phyloP scores from a whole-genome alignment of 2,113 vertebrate genomes.

The Laticauda colubrina region DNA sequence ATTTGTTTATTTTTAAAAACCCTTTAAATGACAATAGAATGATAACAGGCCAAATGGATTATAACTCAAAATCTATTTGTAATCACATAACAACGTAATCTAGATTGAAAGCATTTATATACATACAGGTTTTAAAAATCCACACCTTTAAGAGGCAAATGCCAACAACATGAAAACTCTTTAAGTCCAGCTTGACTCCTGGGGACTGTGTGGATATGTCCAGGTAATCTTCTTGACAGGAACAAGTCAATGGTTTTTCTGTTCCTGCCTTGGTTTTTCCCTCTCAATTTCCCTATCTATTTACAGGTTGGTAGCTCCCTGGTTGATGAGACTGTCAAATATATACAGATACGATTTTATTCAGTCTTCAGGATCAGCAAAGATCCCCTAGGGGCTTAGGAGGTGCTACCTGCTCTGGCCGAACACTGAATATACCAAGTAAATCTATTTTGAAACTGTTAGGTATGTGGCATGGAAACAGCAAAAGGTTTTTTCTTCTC shows the following conservation, averaged over 20 bases:
- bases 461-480: slow-evolving; percentile 3
- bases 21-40: neutral
- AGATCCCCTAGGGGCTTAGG: neutral
- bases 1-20: neutral
- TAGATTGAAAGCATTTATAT: slow-evolving; percentile 15
- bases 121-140: slow-evolving; percentile 16
- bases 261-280: neutral
- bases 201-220: neutral
- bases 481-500: neutral
- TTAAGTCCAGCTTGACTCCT: neutral
- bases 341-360: neutral
- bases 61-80: neutral
- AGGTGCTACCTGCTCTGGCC: neutral
- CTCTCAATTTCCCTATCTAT: neutral
- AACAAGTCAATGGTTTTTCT: neutral
- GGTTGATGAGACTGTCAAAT: neutral
- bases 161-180: neutral
- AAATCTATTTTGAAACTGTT: slow-evolving; percentile 29
- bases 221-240: neutral
- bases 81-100: neutral
- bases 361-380: neutral
- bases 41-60: neutral
- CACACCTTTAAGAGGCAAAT: neutral
- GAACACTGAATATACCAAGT: neutral
- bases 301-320: neutral